Base-by-base conservation (phyloP, 2,888 invertebrate genomes). In the Epinotia bilunana region DNA sequence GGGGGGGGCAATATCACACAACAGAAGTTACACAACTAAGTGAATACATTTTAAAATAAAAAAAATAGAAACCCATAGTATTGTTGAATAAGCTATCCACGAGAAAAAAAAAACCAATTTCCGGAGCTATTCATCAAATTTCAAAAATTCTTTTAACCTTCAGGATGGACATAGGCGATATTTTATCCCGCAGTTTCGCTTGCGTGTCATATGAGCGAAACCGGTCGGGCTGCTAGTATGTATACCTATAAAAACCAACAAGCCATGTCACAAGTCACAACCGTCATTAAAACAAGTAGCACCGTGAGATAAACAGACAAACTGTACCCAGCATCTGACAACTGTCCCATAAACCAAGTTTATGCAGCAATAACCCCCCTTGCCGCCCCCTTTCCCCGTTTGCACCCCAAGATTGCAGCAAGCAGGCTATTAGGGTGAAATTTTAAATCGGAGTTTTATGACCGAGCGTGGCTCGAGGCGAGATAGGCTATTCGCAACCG, bases 311-410 rank as follows among this genome's bases (percentile, higher is more conserved):
- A 78, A 68, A 23, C 65, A 33, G 60, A 33, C 76, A 49, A 71
- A 67, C 76, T 20, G 23, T 69, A 60, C 63, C 76, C 79, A 78
- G 76, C 80, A 81, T 80, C 82, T 81, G 88, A 87, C 88, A 87
- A 86, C 79, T 79, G 78, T 43, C 80, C 83, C 77, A 78, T 85
- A 85, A 83, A 83, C 72, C 78, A 79, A 77, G 73, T 84, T 84
- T 85, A 85, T 80, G 80, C 72, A 55, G 72, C 82, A 80, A 83
- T 85, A 85, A 83, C 80, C 80, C 72, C 73, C 73, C 61, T 64
- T 72, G 18, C 77, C 28, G 70, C 53, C 60, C 20, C 43, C 67
- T 20, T 20, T 16, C 13, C 49, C 16, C 49, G 13, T 49, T 16
- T 18, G 20, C 18, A 43, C 18, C 64, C 23, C 69, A 64, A 70